Evolutionary conservation across 2,113 vertebrate species (phyloP).

Genomic region (Solea solea): DNA sequence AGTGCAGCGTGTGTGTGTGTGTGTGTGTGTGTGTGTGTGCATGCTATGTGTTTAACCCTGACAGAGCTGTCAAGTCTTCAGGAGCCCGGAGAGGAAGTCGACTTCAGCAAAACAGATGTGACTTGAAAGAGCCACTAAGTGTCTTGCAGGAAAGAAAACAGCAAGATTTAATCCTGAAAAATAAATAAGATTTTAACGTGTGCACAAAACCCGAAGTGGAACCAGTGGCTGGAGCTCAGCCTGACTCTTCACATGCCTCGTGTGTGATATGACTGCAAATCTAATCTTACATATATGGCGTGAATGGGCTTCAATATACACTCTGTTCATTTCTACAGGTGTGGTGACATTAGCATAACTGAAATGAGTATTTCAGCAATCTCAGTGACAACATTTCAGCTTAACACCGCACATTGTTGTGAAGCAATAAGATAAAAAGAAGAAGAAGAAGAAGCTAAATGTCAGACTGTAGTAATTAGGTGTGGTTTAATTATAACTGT

Average conservation of each 20-base stretch:
- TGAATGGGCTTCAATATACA: too few species aligned
- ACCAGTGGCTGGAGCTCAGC: too few species aligned
- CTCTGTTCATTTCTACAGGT: too few species aligned
- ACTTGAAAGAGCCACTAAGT: conserved; percentile 28
- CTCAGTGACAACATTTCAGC: too few species aligned
- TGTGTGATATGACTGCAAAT: too few species aligned
- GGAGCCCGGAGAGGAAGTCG: conserved; percentile 48
- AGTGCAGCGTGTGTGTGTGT: conserved; percentile 15
- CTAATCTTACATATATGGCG: too few species aligned
- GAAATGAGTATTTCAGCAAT: too few species aligned
- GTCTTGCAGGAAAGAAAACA: conserved; percentile 1
- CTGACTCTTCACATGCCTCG: too few species aligned
- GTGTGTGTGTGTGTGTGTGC: conserved; percentile 20
- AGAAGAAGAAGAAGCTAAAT: not conserved
- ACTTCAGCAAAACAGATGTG: conserved; percentile 55
- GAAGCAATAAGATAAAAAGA: too few species aligned
- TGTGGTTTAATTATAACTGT: not conserved
- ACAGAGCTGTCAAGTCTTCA: conserved; percentile 47
- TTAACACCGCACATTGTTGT: too few species aligned
- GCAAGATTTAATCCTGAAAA: not conserved
- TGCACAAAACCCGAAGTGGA: not conserved
- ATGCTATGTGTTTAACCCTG: conserved; percentile 54
- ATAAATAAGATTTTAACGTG: not conserved
- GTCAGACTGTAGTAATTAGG: not conserved
- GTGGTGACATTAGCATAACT: too few species aligned